Evolutionary conservation across 2,888 invertebrate species (phyloP).

Genomic region (Stegophylla sp.): DNA sequence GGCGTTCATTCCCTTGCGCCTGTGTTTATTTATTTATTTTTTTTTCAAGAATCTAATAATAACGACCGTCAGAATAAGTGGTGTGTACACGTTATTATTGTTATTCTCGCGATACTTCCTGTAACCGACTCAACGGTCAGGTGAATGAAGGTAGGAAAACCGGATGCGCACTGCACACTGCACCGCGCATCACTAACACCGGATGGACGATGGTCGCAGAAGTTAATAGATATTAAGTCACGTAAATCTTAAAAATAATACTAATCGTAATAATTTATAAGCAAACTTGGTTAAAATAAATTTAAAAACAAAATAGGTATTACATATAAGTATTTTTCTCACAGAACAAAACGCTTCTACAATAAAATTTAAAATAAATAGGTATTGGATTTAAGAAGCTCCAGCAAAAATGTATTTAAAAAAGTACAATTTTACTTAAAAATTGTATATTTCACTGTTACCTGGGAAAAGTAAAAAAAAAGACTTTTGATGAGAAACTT

Average conservation of each 20-base stretch:
- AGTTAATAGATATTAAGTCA: constrained; percentile 45
- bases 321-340: neutral
- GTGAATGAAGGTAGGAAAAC: constrained; percentile 41
- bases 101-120: constrained; percentile 43
- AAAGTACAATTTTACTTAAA: too few relatives aligned
- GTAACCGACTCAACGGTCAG: constrained; percentile 43
- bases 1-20: constrained; percentile 24
- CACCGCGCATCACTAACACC: constrained; percentile 45
- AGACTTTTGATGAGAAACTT: too few relatives aligned
- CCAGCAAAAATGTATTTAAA: too few relatives aligned
- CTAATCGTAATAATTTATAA: neutral
- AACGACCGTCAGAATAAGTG: constrained; percentile 43
- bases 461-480: too few relatives aligned
- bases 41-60: constrained; percentile 46
- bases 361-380: too few relatives aligned
- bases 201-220: constrained; percentile 37
- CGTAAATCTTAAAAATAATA: constrained; percentile 44
- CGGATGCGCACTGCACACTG: constrained; percentile 48
- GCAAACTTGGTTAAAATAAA: neutral
- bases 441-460: too few relatives aligned
- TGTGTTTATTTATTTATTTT: constrained; percentile 24
- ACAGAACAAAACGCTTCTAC: neutral
- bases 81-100: constrained; percentile 25
- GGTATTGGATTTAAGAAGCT: too few relatives aligned
- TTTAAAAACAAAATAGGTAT: neutral